Conservation (phyloP, 2,113 vertebrate genomes). For the Xenus cinereus region DNA sequence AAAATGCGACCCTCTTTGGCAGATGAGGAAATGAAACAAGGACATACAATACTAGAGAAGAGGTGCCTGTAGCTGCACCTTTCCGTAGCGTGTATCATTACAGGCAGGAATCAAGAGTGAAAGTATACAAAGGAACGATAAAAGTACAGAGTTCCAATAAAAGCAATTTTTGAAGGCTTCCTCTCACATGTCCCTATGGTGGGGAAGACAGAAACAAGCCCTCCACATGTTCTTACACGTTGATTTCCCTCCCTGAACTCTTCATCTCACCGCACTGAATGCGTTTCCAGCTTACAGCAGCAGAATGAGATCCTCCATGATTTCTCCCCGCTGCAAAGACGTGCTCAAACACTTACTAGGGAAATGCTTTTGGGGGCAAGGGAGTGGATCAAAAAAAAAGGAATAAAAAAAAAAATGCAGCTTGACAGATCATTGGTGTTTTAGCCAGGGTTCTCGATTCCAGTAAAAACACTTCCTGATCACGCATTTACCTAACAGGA, state of each 20-base stretch:
- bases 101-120: neutral
- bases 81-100: neutral
- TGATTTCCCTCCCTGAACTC: neutral
- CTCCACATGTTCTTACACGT: neutral
- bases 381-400: neutral
- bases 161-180: neutral
- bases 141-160: neutral
- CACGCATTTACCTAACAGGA: neutral
- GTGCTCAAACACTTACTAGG: neutral
- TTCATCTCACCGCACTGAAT: neutral
- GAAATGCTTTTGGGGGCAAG: neutral
- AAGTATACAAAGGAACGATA: neutral
- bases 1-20: rapidly evolving
- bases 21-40: neutral
- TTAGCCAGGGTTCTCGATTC: neutral
- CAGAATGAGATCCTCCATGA: neutral
- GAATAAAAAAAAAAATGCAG: neutral
- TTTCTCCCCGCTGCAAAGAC: neutral
- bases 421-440: neutral
- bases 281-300: neutral
- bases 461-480: neutral
- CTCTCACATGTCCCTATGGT: neutral
- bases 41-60: neutral
- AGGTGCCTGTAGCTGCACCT: neutral
- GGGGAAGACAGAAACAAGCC: neutral